These are phyloP conservation scores for Apeira syringaria DNA, from an alignment of 2,888 invertebrate species.

Conservation along the genomic window DNA sequence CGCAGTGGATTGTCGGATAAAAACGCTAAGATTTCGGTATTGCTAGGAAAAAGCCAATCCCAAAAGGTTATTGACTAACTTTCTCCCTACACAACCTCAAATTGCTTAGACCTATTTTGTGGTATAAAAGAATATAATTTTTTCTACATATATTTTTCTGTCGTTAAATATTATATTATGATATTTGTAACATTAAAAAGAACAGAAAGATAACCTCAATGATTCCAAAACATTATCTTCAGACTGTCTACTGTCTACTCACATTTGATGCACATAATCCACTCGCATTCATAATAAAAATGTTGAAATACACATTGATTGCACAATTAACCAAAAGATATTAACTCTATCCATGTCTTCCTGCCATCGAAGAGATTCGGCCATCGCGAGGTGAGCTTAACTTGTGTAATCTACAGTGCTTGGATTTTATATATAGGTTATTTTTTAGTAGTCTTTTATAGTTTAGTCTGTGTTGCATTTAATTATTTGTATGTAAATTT, in stretches of 20 bases:
- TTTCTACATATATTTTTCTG: too few relatives aligned
- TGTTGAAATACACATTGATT: constrained; percentile 50
- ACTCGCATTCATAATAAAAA: constrained; percentile 44
- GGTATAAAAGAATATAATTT: too few relatives aligned
- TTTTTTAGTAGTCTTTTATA: background rate
- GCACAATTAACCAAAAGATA: constrained; percentile 54
- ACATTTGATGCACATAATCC: constrained; percentile 26
- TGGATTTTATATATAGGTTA: background rate
- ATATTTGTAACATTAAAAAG: too few relatives aligned
- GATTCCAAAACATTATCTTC: constrained; percentile 47
- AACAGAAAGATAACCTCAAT: constrained; percentile 46
- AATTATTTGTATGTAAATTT: background rate
- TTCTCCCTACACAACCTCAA: too few relatives aligned
- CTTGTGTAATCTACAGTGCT: constrained; percentile 1
- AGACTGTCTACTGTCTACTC: constrained; percentile 33
- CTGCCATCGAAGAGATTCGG: constrained; percentile 62
- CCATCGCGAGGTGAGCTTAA: constrained; percentile 54
- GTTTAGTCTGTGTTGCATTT: constrained; percentile 6
- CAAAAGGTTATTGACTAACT: too few relatives aligned
- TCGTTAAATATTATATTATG: too few relatives aligned
- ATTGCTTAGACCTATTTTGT: too few relatives aligned
- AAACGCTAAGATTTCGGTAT: too few relatives aligned
- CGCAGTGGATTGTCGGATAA: too few relatives aligned
- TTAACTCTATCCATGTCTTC: constrained; percentile 62
- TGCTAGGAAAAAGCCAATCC: too few relatives aligned